Evolutionary conservation across 2,888 invertebrate species (phyloP), one percentile per base, ranked within the genome.

Genomic region (Adela reaumurella): DNA sequence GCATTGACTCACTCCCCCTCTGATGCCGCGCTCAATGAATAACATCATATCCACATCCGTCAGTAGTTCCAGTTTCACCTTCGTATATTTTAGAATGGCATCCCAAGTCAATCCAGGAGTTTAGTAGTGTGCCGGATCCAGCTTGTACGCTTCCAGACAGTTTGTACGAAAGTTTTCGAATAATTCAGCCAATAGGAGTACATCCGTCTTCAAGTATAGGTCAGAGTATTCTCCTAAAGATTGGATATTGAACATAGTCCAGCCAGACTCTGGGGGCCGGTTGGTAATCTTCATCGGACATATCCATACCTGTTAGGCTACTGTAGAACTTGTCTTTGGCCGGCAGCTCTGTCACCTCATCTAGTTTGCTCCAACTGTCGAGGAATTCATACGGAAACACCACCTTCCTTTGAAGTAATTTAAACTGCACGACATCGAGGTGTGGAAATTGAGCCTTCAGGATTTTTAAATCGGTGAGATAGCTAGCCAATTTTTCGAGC

Each of bases 131-230:
- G 53, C 49, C 3, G 62, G 58, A 54, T 65, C 65, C 2, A 66
- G 48, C 1, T 50, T 49, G 48, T 68, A 66, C 3, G 55, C 56
- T 17, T 50, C n/a, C 4, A 58, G 28, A 47, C 59, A 60, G 1
- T 50, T 54, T 5, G 51, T 16, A 3, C 64, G 45, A 53, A 66
- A 68, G 49, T 64, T 59, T 54, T 68, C 67, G 52, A 66, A 65
- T 6, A 67, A 53, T 47, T 67, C 66, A 3, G 59, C 56, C 28
- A 64, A 50, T 3, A 67, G 50, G 14, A 65, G 49, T 1, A 68
- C 58, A 53, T 70, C 66, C 1, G 60, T 59, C 54, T 61, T 63
- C 19, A 67, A 43, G 51, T 67, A 66, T 2, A 65, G 16, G 35
- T 65, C 59, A 2, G 57, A 55, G 50, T 68, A 70, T 47, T 65